Conservation (phyloP, 1,140 invertebrate genomes). For the Drosophila funebris region DNA sequence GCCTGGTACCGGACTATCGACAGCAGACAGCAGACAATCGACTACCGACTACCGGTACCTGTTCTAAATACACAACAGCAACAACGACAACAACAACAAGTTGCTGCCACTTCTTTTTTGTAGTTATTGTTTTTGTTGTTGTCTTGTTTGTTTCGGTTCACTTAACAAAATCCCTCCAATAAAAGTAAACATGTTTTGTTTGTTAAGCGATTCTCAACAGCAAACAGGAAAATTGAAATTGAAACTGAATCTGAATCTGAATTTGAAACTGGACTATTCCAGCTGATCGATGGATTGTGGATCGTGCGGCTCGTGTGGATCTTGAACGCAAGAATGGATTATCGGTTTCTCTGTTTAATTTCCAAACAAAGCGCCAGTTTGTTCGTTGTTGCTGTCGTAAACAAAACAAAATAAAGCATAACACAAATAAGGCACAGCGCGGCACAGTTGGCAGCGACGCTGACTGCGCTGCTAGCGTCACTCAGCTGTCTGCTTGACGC, state of each 20-base stretch:
- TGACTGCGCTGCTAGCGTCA: constrained; percentile 11
- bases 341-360: background rate
- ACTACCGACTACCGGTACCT: constrained; percentile 63
- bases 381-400: background rate
- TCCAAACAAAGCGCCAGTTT: background rate
- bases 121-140: constrained; percentile 31
- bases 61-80: constrained; percentile 55
- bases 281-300: constrained; percentile 3
- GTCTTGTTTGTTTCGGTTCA: constrained; percentile 49
- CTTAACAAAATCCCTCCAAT: constrained; percentile 31
- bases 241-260: constrained; percentile 37
- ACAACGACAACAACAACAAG: constrained; percentile 30
- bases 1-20: constrained; percentile 24
- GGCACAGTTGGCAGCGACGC: constrained; percentile 5
- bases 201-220: no score
- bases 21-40: background rate
- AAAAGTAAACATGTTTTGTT: constrained; percentile 79
- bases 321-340: background rate
- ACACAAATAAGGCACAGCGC: constrained; percentile 43
- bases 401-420: constrained; percentile 22
- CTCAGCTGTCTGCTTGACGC: constrained; percentile 2
- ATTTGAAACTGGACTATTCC: constrained; percentile 63
- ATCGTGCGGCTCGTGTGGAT: background rate
- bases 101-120: constrained; percentile 46
- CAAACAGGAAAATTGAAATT: constrained; percentile 8